phyloP scores from a whole-genome alignment of 2,797 vertebrate genomes.

The Pelodytes ibericus region DNA sequence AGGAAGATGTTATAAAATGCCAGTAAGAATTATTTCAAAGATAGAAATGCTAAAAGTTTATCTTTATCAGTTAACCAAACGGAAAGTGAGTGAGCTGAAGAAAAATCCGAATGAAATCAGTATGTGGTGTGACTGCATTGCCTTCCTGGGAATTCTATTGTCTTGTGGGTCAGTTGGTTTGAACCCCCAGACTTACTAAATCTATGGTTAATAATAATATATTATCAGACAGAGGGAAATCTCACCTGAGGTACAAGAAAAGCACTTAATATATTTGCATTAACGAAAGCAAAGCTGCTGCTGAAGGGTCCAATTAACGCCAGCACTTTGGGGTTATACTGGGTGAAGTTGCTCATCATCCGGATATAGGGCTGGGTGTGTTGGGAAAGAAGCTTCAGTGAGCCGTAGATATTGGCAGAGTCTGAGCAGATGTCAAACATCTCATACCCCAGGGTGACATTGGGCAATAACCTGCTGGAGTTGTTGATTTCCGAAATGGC shows the following conservation, averaged over 20 bases:
- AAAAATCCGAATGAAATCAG: no score
- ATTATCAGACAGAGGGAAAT: no score
- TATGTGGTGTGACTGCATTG: no score
- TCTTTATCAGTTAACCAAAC: no score
- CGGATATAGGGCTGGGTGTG: neutral
- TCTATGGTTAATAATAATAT: no score
- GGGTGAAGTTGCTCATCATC: conserved; percentile 40
- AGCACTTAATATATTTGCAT: conserved; percentile 72
- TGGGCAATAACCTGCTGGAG: conserved; percentile 65
- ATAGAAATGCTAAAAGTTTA: no score
- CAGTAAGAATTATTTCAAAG: no score
- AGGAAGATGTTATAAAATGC: no score
- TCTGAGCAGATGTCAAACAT: conserved; percentile 78
- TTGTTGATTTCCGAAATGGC: conserved; percentile 68
- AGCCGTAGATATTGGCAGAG: conserved; percentile 70
- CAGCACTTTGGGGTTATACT: conserved; percentile 56
- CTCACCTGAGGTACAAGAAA: conserved; percentile 81
- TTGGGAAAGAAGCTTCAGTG: conserved; percentile 65
- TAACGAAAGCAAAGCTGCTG: conserved; percentile 70
- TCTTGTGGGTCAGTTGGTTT: no score
- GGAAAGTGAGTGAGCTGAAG: no score
- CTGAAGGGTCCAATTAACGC: conserved; percentile 82
- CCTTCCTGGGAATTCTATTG: no score
- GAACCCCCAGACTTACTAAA: no score
- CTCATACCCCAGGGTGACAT: conserved; percentile 79